phyloP scores from a whole-genome alignment of 2,888 invertebrate genomes.

The Ophioninae sp. region DNA sequence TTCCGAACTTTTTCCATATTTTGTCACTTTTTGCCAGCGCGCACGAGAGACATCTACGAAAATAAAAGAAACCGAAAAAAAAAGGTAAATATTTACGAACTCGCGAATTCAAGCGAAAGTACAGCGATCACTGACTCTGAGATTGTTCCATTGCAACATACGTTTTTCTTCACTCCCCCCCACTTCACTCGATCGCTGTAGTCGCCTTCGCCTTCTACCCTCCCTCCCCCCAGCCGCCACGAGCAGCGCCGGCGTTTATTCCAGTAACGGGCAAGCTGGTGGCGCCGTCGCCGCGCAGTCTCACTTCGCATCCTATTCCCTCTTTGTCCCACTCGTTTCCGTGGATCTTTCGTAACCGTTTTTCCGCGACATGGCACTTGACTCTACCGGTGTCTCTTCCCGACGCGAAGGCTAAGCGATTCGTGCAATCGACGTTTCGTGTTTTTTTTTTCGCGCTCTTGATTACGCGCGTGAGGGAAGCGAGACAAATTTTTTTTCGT shows the following conservation, averaged over 20 bases:
- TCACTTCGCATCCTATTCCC: not conserved
- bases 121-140: constrained; percentile 15
- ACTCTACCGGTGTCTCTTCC: constrained; percentile 47
- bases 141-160: constrained; percentile 32
- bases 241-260: too few relatives aligned
- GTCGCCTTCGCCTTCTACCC: too few relatives aligned
- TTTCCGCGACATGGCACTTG: constrained; percentile 37
- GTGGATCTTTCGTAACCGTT: constrained; percentile 53
- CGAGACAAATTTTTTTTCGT: not conserved
- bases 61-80: constrained; percentile 56
- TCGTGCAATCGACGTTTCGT: constrained; percentile 24
- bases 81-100: not conserved
- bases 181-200: not conserved
- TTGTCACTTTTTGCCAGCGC: not conserved
- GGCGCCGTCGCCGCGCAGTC: too few relatives aligned
- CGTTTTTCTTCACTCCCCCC: constrained; percentile 16
- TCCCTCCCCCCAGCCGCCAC: not conserved
- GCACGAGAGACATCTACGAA: constrained; percentile 2
- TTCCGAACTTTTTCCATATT: not conserved
- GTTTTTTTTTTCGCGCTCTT: not conserved
- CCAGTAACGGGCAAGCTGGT: too few relatives aligned
- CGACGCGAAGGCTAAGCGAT: constrained; percentile 55
- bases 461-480: not conserved
- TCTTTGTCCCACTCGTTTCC: not conserved
- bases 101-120: constrained; percentile 3